phyloP scores from a whole-genome alignment of 2,888 invertebrate genomes.

The Coelinius sp. region DNA sequence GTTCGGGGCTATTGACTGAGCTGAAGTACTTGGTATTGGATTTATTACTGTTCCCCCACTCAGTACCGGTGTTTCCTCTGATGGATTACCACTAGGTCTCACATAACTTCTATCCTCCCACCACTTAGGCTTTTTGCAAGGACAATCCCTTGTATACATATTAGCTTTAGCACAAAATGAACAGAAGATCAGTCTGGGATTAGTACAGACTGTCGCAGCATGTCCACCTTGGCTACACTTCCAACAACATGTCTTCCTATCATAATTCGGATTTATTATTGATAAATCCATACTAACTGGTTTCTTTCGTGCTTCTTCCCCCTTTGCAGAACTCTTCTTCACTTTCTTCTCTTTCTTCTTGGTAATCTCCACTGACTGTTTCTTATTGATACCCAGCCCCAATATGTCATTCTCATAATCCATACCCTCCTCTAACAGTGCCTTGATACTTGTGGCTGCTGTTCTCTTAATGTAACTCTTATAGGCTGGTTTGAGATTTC shows the following conservation, averaged over 20 bases:
- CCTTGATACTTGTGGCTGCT: not conserved
- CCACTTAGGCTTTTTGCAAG: not conserved
- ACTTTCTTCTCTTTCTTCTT: too few species aligned
- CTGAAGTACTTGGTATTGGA: too few species aligned
- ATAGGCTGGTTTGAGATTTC: constrained; percentile 13
- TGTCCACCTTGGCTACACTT: constrained; percentile 23
- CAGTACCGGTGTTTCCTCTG: too few species aligned
- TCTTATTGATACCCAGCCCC: not conserved
- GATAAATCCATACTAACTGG: not conserved
- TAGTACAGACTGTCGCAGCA: not conserved
- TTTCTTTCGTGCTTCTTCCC: not conserved
- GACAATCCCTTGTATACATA: not conserved
- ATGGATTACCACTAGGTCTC: not conserved
- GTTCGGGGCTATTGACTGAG: too few species aligned
- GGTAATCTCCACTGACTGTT: too few species aligned
- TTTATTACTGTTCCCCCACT: too few species aligned
- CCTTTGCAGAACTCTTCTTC: not conserved
- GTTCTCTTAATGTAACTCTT: not conserved
- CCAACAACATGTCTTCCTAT: not conserved
- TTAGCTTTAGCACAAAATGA: constrained; percentile 22
- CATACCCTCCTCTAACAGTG: not conserved
- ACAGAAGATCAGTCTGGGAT: not conserved
- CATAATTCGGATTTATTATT: not conserved
- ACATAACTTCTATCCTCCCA: not conserved
- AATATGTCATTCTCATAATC: not conserved